These are phyloP conservation scores for Galeruca laticollis DNA, from an alignment of 2,888 invertebrate species.

Conservation along the genomic window DNA sequence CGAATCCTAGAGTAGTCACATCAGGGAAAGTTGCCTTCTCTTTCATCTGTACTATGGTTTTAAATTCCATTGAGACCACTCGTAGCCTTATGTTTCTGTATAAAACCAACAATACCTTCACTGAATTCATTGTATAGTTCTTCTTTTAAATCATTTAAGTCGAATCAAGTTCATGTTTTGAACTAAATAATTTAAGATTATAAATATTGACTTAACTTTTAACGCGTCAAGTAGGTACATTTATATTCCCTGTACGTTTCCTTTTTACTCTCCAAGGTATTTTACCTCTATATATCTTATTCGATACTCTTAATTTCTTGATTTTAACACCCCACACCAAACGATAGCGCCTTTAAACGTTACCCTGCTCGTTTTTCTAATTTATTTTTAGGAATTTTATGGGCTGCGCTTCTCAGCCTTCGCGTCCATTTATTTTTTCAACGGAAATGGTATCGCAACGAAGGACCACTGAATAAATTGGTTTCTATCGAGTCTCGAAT, in stretches of 20 bases:
- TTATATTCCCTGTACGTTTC: conserved; percentile 11
- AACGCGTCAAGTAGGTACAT: conserved; percentile 1
- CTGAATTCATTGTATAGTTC: too few species aligned
- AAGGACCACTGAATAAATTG: conserved; percentile 40
- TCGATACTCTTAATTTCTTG: conserved; percentile 36
- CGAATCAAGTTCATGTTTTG: too few species aligned
- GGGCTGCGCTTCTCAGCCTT: conserved; percentile 34
- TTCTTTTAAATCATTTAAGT: too few species aligned
- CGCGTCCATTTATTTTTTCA: conserved; percentile 38
- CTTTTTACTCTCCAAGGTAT: conserved; percentile 10
- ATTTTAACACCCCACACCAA: conserved; percentile 36
- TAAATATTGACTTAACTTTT: not conserved
- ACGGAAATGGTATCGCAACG: conserved; percentile 37
- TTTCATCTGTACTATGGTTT: too few species aligned
- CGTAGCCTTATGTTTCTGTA: too few species aligned
- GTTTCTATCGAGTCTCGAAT: conserved; percentile 27
- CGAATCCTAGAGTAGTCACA: too few species aligned
- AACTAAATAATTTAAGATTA: not conserved
- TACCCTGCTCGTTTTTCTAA: conserved; percentile 29
- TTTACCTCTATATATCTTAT: conserved; percentile 26
- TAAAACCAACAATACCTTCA: too few species aligned
- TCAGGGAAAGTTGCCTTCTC: too few species aligned
- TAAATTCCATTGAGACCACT: too few species aligned
- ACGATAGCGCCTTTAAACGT: conserved; percentile 18
- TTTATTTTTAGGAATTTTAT: conserved; percentile 42